phyloP scores from a whole-genome alignment of 2,113 vertebrate species.

The Conger conger region DNA sequence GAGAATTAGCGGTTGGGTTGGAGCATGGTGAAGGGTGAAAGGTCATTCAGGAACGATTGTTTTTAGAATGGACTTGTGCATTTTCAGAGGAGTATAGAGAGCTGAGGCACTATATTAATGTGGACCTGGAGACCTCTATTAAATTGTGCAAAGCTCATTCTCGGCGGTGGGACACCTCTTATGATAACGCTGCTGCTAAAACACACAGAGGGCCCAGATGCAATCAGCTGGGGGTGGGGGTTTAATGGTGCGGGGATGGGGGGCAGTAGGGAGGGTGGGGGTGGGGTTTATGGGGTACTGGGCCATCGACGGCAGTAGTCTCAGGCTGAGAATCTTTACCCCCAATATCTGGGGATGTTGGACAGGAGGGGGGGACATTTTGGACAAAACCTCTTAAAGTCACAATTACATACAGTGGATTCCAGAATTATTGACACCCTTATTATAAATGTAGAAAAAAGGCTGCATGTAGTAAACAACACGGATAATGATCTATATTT shows the following conservation, averaged over 20 bases:
- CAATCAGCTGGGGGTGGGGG: slow-evolving; percentile 54
- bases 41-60: neutral
- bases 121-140: slow-evolving; percentile 69
- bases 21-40: neutral
- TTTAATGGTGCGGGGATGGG: slow-evolving; percentile 73
- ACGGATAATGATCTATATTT: too few relatives aligned
- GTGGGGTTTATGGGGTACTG: neutral
- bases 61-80: neutral
- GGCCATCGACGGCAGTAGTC: neutral
- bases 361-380: too few relatives aligned
- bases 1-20: neutral
- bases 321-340: neutral
- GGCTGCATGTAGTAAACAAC: too few relatives aligned
- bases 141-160: slow-evolving; percentile 74
- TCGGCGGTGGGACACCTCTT: slow-evolving; percentile 63
- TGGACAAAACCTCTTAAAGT: too few relatives aligned
- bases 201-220: slow-evolving; percentile 73
- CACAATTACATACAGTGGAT: too few relatives aligned
- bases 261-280: slow-evolving; percentile 39
- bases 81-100: neutral
- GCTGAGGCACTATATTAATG: slow-evolving; percentile 63
- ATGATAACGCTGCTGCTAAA: slow-evolving; percentile 73
- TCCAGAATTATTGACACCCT: too few relatives aligned
- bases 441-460: too few relatives aligned
- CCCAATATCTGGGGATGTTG: neutral